Evolutionary conservation across 2,797 vertebrate genomes (phyloP).

Genomic region (Schizopygopsis malacanthus): DNA sequence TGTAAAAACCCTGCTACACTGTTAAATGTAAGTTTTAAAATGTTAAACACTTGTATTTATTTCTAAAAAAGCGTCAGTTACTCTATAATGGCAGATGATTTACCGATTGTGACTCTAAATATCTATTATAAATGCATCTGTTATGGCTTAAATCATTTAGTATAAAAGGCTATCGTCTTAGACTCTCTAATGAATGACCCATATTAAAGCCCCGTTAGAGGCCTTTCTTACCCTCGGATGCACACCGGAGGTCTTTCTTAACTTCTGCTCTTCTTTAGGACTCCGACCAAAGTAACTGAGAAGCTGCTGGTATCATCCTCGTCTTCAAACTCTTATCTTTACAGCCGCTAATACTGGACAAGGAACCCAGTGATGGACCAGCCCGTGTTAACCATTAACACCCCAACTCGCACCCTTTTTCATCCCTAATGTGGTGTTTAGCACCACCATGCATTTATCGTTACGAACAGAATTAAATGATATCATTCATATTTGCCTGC

Average conservation of each 20-base stretch:
- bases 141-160: neutral
- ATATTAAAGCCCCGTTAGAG: neutral
- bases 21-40: neutral
- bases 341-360: conserved; percentile 43
- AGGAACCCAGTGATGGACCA: conserved; percentile 47
- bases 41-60: neutral
- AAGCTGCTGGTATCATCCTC: conserved; percentile 4
- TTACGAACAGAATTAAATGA: too few relatives aligned
- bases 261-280: conserved; percentile 28
- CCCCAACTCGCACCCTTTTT: conserved; percentile 10
- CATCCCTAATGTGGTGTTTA: neutral
- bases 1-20: neutral
- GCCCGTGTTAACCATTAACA: conserved; percentile 59
- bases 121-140: neutral
- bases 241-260: neutral
- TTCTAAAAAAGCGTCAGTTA: neutral
- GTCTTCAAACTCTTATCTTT: conserved; percentile 64
- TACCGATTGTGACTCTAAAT: neutral
- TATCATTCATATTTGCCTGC: neutral
- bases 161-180: neutral
- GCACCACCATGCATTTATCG: neutral
- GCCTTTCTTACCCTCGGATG: conserved; percentile 46
- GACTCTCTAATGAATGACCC: neutral
- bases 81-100: neutral
- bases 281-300: conserved; percentile 29